Evolutionary conservation across 2,888 invertebrate genomes (phyloP).

Genomic region (Rhagium mordax): DNA sequence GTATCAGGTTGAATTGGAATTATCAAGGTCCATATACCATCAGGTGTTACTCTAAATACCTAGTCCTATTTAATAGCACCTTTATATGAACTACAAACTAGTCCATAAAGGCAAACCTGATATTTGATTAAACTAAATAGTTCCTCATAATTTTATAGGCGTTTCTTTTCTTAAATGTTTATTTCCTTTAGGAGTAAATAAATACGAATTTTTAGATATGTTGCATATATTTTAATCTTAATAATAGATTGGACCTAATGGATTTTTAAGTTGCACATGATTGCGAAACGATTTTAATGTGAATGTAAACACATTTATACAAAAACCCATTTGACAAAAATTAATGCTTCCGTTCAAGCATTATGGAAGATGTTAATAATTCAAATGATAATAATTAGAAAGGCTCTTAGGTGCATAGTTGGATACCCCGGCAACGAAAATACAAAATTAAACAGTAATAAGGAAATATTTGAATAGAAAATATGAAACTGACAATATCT

Average conservation of each 20-base stretch:
- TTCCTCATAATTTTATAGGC: too few relatives aligned
- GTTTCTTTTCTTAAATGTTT: not conserved
- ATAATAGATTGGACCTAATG: not conserved
- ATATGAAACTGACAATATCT: too few relatives aligned
- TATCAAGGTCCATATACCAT: too few relatives aligned
- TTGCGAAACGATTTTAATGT: not conserved
- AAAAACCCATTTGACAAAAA: not conserved
- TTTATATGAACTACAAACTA: too few relatives aligned
- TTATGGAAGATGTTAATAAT: too few relatives aligned
- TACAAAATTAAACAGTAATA: not conserved
- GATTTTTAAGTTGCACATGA: not conserved
- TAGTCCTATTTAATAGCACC: too few relatives aligned
- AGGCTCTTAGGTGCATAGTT: not conserved
- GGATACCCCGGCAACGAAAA: not conserved
- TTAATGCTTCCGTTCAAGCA: not conserved
- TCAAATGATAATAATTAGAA: too few relatives aligned
- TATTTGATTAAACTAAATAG: too few relatives aligned
- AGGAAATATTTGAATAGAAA: too few relatives aligned
- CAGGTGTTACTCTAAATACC: too few relatives aligned
- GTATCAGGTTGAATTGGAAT: too few relatives aligned
- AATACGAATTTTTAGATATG: not conserved
- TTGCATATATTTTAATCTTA: not conserved
- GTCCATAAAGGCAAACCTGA: too few relatives aligned
- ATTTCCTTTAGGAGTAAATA: not conserved
- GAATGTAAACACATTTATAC: not conserved